Conservation (phyloP, 1,140 invertebrate genomes). For the Drosophila pseudoananassae region DNA sequence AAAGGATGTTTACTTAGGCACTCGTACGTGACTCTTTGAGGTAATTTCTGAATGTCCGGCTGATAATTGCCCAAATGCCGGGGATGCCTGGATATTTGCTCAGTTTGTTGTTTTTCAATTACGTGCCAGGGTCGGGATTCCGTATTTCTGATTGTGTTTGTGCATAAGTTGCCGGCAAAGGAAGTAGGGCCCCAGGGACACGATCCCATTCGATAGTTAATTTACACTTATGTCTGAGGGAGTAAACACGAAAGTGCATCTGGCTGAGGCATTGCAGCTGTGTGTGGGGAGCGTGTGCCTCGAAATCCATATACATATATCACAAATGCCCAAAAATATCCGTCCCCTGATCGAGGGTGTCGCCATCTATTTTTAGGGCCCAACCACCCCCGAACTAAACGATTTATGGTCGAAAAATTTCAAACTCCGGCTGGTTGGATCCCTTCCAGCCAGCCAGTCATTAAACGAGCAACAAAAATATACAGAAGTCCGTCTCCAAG, state of each 20-base stretch:
- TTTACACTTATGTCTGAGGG: slow-evolving; percentile 23
- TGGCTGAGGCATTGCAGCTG: slow-evolving; percentile 39
- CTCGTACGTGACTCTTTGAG: slow-evolving; percentile 70
- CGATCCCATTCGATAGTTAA: slow-evolving; percentile 35
- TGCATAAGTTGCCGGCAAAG: slow-evolving; percentile 54
- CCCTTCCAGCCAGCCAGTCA: slow-evolving; percentile 25
- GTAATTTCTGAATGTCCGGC: slow-evolving; percentile 45
- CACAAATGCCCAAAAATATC: slow-evolving; percentile 56
- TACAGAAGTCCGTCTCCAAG: slow-evolving; percentile 38
- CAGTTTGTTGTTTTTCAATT: slow-evolving; percentile 74
- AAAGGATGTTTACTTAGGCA: slow-evolving; percentile 77
- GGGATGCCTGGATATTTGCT: slow-evolving; percentile 64
- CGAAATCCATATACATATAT: slow-evolving; percentile 40
- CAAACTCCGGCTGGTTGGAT: neutral
- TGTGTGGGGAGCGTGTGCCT: slow-evolving; percentile 49
- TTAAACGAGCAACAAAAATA: slow-evolving; percentile 69
- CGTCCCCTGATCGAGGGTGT: slow-evolving; percentile 42
- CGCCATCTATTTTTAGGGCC: slow-evolving; percentile 29
- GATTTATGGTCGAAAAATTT: slow-evolving; percentile 47
- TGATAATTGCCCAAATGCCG: slow-evolving; percentile 41
- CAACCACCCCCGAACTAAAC: slow-evolving; percentile 62
- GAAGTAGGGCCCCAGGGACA: slow-evolving; percentile 43
- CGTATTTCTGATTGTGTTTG: slow-evolving; percentile 32
- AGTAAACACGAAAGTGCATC: slow-evolving; percentile 13
- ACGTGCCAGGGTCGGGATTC: slow-evolving; percentile 38